Conservation (phyloP, 1,140 invertebrate species). For the Psix sp. region DNA sequence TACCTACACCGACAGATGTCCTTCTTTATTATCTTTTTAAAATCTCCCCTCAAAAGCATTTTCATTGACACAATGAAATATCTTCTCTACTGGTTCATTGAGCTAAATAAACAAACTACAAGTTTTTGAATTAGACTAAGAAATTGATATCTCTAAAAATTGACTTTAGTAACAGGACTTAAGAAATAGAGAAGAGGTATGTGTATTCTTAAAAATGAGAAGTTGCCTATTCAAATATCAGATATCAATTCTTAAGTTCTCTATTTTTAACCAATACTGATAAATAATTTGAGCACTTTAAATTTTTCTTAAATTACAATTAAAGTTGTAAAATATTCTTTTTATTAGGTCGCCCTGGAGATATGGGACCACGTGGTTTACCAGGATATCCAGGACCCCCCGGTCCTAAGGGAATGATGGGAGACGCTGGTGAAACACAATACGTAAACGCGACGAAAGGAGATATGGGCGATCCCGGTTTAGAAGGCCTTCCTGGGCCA, state of each 20-base stretch:
- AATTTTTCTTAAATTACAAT: too few relatives aligned
- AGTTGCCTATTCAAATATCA: neutral
- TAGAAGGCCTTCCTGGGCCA: conserved; percentile 75
- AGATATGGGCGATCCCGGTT: conserved; percentile 79
- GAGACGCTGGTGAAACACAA: conserved; percentile 80
- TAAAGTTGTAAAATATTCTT: neutral
- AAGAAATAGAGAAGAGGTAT: too few relatives aligned
- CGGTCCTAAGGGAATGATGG: conserved; percentile 81
- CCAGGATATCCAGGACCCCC: conserved; percentile 67
- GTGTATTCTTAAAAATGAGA: neutral
- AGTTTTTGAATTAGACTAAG: neutral
- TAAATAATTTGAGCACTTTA: too few relatives aligned
- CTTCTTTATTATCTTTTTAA: too few relatives aligned
- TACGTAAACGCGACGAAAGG: conserved; percentile 79
- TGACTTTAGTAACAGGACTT: neutral
- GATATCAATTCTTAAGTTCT: neutral
- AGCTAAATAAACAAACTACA: too few relatives aligned
- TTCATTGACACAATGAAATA: neutral
- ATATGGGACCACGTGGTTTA: neutral
- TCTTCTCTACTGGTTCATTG: too few relatives aligned
- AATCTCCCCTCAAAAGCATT: neutral
- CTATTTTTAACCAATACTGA: neutral
- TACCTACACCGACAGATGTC: too few relatives aligned
- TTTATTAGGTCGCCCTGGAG: conserved; percentile 4
- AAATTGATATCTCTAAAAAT: neutral